These are phyloP conservation scores for Dinomys branickii DNA, from an alignment of 2,113 vertebrate species.

Conservation along the genomic window DNA sequence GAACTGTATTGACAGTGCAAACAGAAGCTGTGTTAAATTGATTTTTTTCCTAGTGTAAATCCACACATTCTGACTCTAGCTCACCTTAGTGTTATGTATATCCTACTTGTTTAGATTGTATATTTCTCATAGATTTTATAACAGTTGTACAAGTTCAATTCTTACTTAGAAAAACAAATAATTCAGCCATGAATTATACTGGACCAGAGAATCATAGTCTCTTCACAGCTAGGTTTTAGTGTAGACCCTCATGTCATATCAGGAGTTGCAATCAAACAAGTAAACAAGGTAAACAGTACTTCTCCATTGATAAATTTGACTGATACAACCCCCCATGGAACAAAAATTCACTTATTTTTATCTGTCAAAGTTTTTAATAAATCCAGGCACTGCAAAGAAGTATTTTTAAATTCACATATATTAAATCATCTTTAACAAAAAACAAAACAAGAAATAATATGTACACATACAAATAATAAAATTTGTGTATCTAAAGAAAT, in stretches of 20 bases:
- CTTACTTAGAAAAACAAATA: background rate
- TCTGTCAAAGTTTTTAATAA: background rate
- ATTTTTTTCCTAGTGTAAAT: constrained; percentile 34
- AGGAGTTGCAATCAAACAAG: background rate
- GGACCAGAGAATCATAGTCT: background rate
- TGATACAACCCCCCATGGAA: background rate
- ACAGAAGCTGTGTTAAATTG: constrained; percentile 3
- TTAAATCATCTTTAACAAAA: background rate
- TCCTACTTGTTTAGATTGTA: background rate
- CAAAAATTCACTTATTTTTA: background rate
- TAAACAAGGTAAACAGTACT: background rate
- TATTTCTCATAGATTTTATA: background rate
- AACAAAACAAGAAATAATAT: background rate
- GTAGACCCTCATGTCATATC: background rate
- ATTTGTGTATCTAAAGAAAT: background rate
- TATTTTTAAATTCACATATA: background rate
- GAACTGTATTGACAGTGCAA: constrained; percentile 8
- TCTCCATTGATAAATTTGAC: background rate
- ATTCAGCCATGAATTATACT: background rate
- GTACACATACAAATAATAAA: background rate
- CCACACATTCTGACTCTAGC: background rate
- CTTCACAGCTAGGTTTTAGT: background rate
- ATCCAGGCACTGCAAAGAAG: background rate
- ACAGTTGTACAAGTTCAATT: background rate
- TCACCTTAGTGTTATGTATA: background rate